Percentiles rank a stretch among this genome's conserved stretches.
phyloP scores from a whole-genome alignment of 2,888 invertebrate species.

The Caenorhabditis virilis region DNA sequence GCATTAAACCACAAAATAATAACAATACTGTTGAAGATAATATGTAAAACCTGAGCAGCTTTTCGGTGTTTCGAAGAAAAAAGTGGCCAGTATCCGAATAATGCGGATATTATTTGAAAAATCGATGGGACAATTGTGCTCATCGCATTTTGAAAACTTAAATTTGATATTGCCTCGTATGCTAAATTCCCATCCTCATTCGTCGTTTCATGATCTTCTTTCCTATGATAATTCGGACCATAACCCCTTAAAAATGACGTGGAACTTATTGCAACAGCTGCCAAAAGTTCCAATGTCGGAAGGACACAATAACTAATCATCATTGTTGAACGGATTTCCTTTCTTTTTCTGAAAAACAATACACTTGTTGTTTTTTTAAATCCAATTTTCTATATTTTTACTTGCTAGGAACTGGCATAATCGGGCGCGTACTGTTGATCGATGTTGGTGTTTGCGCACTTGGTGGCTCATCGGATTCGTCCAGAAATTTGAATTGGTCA shows the following conservation, averaged over 20 bases:
- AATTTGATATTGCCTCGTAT: background rate
- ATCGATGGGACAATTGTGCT: conserved; percentile 33
- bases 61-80: conserved; percentile 6
- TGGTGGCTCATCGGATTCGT: conserved; percentile 39
- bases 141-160: conserved; percentile 10
- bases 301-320: conserved; percentile 13
- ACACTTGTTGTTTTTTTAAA: too few species aligned
- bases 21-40: conserved; percentile 23
- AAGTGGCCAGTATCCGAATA: conserved; percentile 42
- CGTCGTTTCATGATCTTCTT: background rate
- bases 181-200: conserved; percentile 3
- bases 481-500: conserved; percentile 49
- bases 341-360: background rate
- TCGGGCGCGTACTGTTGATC: conserved; percentile 25
- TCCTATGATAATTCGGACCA: too few species aligned
- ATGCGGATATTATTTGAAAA: conserved; percentile 34
- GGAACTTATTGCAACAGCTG: conserved; percentile 18
- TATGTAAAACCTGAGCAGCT: conserved; percentile 31
- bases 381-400: conserved; percentile 4
- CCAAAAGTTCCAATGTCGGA: conserved; percentile 16
- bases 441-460: conserved; percentile 34
- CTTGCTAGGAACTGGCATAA: conserved; percentile 15
- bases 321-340: background rate
- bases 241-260: conserved; percentile 16
- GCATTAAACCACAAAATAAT: conserved; percentile 37